A percentile compares a stretch with the other conserved stretches of the same genome.
Conservation (phyloP, 1,140 invertebrate genomes). For the Belonocnema kinseyi region DNA sequence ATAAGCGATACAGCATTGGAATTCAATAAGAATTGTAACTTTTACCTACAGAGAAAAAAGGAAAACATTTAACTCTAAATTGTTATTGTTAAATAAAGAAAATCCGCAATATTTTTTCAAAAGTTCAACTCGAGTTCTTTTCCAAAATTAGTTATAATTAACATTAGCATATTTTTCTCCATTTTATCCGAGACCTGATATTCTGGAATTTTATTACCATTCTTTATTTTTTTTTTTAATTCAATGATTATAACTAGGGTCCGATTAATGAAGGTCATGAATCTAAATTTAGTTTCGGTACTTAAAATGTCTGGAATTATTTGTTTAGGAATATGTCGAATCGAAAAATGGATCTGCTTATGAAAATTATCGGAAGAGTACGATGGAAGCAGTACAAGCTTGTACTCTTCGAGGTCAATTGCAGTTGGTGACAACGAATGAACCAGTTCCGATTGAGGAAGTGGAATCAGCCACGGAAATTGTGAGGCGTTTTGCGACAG, state of each 20-base stretch:
- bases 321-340: constrained; percentile 85
- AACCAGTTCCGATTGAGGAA: constrained; percentile 88
- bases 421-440: constrained; percentile 86
- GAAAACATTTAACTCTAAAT: too few relatives aligned
- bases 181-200: too few relatives aligned
- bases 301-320: constrained; percentile 21
- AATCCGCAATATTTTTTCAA: too few relatives aligned
- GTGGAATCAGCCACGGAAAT: constrained; percentile 96
- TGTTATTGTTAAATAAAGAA: too few relatives aligned
- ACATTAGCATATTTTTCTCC: too few relatives aligned
- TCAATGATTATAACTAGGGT: constrained; percentile 26
- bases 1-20: too few relatives aligned
- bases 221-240: too few relatives aligned
- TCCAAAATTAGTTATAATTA: too few relatives aligned
- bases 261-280: constrained; percentile 8
- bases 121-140: too few relatives aligned
- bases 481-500: constrained; percentile 90
- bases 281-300: not conserved
- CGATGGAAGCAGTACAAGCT: constrained; percentile 89
- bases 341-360: constrained; percentile 90
- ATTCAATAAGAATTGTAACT: too few relatives aligned
- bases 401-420: constrained; percentile 96
- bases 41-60: too few relatives aligned
- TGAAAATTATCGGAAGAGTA: constrained; percentile 90
- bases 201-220: too few relatives aligned